A percentile compares a stretch with the other conserved stretches of the same genome.
These are phyloP conservation scores for Scaptomyza tumidula DNA, from an alignment of 2,888 invertebrate genomes.

Conservation along the genomic window DNA sequence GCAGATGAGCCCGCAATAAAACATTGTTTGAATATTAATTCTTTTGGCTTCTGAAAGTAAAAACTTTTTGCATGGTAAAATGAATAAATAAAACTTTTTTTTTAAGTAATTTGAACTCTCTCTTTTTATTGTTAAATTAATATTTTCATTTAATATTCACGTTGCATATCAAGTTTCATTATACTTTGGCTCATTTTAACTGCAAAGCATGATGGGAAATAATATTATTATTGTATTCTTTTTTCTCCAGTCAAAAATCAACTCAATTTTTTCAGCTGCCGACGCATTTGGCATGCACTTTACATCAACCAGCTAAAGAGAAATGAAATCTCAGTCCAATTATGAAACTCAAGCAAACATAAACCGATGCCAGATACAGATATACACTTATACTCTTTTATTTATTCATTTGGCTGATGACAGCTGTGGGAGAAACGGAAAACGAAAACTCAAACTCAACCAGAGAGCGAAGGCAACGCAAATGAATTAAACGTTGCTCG, in stretches of 20 bases:
- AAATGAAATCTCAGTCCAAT: conserved; percentile 54
- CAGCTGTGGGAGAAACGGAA: conserved; percentile 30
- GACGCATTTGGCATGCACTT: conserved; percentile 28
- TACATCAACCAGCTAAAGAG: conserved; percentile 10
- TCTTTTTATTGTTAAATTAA: too few species aligned
- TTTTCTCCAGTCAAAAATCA: conserved; percentile 4
- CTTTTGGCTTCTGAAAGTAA: not conserved
- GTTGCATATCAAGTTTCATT: too few species aligned
- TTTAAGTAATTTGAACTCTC: too few species aligned
- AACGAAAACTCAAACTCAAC: too few species aligned
- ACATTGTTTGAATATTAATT: not conserved
- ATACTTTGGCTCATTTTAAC: too few species aligned
- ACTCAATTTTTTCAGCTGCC: conserved; percentile 19
- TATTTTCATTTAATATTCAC: too few species aligned
- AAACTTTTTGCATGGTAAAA: not conserved
- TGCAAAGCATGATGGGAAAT: not conserved
- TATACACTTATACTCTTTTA: conserved; percentile 28
- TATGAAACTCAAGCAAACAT: conserved; percentile 39
- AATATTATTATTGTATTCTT: not conserved
- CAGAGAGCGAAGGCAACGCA: conserved; percentile 26
- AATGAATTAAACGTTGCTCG: conserved; percentile 50
- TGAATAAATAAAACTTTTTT: too few species aligned
- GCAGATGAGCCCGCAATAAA: not conserved
- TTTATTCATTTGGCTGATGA: conserved; percentile 56
- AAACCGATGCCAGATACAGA: conserved; percentile 41